A percentile compares a stretch with the other conserved stretches of the same genome.
These are phyloP conservation scores for Promerops cafer DNA, from an alignment of 2,113 vertebrate species.

Conservation along the genomic window DNA sequence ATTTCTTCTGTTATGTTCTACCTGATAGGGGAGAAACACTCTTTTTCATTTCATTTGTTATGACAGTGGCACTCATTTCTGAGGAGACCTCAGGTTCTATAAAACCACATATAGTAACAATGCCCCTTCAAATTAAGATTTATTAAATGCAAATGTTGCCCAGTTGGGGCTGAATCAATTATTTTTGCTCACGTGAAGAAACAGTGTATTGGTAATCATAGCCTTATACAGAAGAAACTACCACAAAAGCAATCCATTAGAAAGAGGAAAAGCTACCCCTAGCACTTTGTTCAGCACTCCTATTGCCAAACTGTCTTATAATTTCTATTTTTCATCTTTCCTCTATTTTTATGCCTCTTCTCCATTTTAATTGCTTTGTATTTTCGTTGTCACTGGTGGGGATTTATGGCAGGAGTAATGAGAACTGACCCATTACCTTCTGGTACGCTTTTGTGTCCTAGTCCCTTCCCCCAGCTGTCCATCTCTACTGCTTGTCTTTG, in stretches of 20 bases:
- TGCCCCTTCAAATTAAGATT: not conserved
- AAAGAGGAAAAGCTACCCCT: not conserved
- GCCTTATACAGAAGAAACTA: not conserved
- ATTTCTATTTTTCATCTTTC: not conserved
- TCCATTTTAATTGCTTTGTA: not conserved
- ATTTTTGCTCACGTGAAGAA: not conserved
- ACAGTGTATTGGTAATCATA: not conserved
- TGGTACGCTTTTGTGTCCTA: rapidly evolving
- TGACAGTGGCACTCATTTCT: not conserved
- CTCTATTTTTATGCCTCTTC: not conserved
- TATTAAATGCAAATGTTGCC: not conserved
- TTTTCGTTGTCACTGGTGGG: not conserved
- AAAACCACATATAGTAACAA: not conserved
- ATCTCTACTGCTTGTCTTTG: not conserved
- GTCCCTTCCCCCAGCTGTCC: not conserved
- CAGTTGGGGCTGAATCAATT: not conserved
- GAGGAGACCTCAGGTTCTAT: not conserved
- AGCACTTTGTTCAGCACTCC: not conserved
- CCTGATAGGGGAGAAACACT: not conserved
- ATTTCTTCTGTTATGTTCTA: not conserved
- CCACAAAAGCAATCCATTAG: not conserved
- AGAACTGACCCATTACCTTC: not conserved
- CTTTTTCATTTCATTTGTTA: not conserved
- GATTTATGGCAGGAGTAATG: not conserved
- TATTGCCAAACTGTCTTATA: not conserved